Percentiles rank a stretch among this genome's conserved stretches.
Conservation (phyloP, 2,888 invertebrate genomes). For the Clanis bilineata region DNA sequence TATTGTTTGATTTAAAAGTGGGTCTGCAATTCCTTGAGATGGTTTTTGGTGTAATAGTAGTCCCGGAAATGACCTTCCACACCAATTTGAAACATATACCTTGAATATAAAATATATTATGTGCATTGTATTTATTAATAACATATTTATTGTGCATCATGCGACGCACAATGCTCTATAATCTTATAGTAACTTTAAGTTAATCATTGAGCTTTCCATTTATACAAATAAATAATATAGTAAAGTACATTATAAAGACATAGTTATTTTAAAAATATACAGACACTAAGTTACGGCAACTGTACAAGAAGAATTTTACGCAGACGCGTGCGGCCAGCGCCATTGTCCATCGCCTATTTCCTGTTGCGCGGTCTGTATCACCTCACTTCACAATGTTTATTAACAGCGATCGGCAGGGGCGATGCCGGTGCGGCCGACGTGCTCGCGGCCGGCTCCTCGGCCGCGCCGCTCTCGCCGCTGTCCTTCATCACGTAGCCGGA, state of each 20-base stretch:
- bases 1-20: not conserved
- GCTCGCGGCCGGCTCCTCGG: slow-evolving; percentile 30
- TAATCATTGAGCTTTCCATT: slow-evolving; percentile 80
- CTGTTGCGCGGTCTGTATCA: slow-evolving; percentile 83
- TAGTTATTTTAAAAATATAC: slow-evolving; percentile 60
- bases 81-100: not conserved
- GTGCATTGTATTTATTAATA: slow-evolving; percentile 1
- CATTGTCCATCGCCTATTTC: slow-evolving; percentile 21
- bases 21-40: not conserved
- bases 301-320: slow-evolving; percentile 51
- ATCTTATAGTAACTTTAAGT: slow-evolving; percentile 76
- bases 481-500: slow-evolving; percentile 85
- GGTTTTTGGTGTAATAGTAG: not conserved
- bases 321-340: slow-evolving; percentile 26
- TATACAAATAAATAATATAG: slow-evolving; percentile 79
- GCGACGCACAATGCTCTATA: slow-evolving; percentile 65
- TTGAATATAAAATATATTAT: slow-evolving; percentile 46
- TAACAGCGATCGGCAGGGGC: slow-evolving; percentile 65
- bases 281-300: slow-evolving; percentile 48
- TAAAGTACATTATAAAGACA: slow-evolving; percentile 54
- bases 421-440: slow-evolving; percentile 28
- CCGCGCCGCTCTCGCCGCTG: slow-evolving; percentile 44
- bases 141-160: slow-evolving; percentile 68
- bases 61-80: not conserved
- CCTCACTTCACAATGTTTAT: slow-evolving; percentile 94